Conservation (phyloP, 2,113 vertebrate species). For the Tachysurus vachellii region DNA sequence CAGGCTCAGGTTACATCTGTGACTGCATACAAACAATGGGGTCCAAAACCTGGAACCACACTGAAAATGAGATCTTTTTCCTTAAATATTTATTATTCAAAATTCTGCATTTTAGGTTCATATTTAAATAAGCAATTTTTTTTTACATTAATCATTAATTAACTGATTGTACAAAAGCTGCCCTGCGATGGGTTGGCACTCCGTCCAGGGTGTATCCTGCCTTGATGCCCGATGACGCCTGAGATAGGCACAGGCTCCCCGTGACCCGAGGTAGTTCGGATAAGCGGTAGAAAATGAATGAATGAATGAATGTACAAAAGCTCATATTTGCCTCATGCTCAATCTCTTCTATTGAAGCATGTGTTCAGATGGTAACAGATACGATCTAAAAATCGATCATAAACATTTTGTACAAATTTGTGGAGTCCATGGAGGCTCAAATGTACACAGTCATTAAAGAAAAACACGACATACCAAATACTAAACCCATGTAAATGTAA, state of each 20-base stretch:
- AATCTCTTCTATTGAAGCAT: not conserved
- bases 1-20: not conserved
- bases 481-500: not conserved
- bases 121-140: not conserved
- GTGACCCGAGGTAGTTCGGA: too few relatives aligned
- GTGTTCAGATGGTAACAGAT: not conserved
- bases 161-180: not conserved
- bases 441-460: not conserved
- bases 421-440: not conserved
- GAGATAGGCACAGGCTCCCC: too few relatives aligned
- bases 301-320: not conserved
- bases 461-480: not conserved
- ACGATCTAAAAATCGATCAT: not conserved
- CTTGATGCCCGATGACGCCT: too few relatives aligned
- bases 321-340: not conserved
- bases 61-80: not conserved
- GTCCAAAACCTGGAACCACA: not conserved
- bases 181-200: too few relatives aligned
- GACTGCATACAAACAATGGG: not conserved
- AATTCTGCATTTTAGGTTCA: not conserved
- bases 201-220: too few relatives aligned
- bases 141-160: not conserved
- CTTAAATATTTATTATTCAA: not conserved
- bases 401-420: not conserved
- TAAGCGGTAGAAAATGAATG: too few relatives aligned